These are phyloP conservation scores for Sylvia atricapilla DNA, from an alignment of 2,113 vertebrate genomes.

Conservation along the genomic window DNA sequence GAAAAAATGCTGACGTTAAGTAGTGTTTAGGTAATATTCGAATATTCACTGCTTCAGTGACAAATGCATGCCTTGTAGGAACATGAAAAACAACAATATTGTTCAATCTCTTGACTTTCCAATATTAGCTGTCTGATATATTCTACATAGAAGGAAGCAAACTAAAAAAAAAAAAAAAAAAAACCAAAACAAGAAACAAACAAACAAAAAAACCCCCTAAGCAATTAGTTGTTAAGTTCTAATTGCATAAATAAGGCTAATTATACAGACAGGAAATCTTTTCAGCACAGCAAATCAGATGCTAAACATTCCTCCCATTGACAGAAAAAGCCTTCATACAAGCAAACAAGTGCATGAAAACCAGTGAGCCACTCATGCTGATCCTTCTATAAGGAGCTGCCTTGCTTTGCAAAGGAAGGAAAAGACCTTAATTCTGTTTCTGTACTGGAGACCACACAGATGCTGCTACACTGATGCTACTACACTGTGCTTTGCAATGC, in stretches of 20 bases:
- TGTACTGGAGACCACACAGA: neutral
- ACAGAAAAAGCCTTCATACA: neutral
- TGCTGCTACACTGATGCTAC: neutral
- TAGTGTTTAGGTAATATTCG: neutral
- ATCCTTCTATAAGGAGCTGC: neutral
- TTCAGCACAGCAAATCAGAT: conserved; percentile 25
- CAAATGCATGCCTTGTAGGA: neutral
- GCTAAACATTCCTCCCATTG: conserved; percentile 27
- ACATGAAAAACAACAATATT: neutral
- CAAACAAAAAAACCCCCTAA: neutral
- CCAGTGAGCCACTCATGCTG: neutral
- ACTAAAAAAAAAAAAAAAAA: too few species aligned
- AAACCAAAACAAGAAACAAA: too few species aligned
- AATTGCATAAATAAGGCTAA: conserved; percentile 31
- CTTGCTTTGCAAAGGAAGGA: neutral
- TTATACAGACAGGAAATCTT: neutral
- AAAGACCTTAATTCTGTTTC: neutral
- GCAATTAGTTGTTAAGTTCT: conserved; percentile 17
- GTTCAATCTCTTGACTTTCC: neutral
- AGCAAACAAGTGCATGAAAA: neutral
- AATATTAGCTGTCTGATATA: neutral
- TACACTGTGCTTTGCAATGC: neutral
- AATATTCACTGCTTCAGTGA: neutral
- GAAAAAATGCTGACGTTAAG: neutral
- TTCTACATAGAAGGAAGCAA: neutral